These are phyloP conservation scores for Lochmaea capreae DNA, from an alignment of 2,888 invertebrate species.

Conservation along the genomic window DNA sequence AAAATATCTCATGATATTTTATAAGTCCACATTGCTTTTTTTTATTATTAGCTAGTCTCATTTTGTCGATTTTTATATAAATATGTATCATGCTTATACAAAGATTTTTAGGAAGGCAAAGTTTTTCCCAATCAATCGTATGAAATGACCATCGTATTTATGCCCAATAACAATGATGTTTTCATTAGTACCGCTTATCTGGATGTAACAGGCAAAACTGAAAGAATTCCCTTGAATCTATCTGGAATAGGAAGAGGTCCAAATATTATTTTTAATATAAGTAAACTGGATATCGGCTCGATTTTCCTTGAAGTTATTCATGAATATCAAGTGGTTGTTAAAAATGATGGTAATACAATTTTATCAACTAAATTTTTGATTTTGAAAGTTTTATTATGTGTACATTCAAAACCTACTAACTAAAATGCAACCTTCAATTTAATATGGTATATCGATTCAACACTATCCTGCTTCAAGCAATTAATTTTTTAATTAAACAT, in stretches of 20 bases:
- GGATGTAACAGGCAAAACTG: constrained; percentile 70
- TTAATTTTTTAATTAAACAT: no score
- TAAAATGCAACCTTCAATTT: no score
- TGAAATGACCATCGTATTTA: constrained; percentile 70
- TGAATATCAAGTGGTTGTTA: constrained; percentile 71
- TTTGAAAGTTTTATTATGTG: not conserved
- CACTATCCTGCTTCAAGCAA: no score
- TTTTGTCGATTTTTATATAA: not conserved
- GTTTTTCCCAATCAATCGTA: constrained; percentile 70
- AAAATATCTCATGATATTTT: no score
- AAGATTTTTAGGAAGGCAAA: constrained; percentile 68
- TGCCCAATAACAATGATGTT: constrained; percentile 68
- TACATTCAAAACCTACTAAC: not conserved
- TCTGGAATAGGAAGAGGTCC: constrained; percentile 72
- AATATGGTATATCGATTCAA: no score
- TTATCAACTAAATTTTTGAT: constrained; percentile 3
- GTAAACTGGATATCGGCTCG: constrained; percentile 69
- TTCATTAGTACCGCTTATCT: constrained; percentile 69
- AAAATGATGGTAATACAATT: constrained; percentile 67
- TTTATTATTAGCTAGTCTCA: not conserved
- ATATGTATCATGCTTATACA: not conserved
- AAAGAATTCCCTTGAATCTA: constrained; percentile 68
- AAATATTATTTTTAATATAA: constrained; percentile 68
- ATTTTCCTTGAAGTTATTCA: constrained; percentile 72
- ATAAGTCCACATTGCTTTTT: no score